Base-by-base conservation (phyloP, 2,797 vertebrate genomes). In the Stomatorhinus walkeri region DNA sequence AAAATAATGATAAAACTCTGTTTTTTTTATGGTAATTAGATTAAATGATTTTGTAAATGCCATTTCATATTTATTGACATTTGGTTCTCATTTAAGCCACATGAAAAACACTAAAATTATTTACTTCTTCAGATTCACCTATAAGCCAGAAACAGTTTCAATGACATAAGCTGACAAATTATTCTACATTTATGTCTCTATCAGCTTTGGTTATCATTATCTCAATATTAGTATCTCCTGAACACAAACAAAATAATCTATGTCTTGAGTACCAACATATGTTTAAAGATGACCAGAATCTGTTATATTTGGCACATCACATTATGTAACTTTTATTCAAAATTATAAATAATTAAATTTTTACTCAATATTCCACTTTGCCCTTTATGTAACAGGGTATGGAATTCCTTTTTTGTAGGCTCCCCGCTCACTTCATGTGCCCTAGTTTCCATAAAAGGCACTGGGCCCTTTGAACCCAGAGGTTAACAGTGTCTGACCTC, bases 401-500 rank as follows among this genome's bases (percentile, higher is more conserved):
- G 12, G 12, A 36, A 72, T 72, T 72, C 64, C 64, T 72, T 72
- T 72, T 72, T 6, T 12, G 28, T 32, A 3, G 2, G 28, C 46
- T 84, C 10, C 22, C 46, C 5, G 7, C 16, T 83, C 22, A 6
- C 79, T 48, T 83, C 79, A 24, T 49, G 19, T 84, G 43, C 46
- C 43, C 43, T 49, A 84, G 10, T 46, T 49, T 84, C 81, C n/a
- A 49, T 84, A 84, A 84, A 46, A 84, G 40, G 43, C 8, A 84
- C 24, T 24, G 46, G 40, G n/a, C 81, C 48, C 43, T 84, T 84
- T 84, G 43, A 46, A 84, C 43, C 48, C 81, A 49, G 46, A 84
- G 81, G 81, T 84, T 84, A 84, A 84, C 81, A 48, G 81, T 84
- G 43, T 46, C 46, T 46, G 81, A 84, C 81, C 81, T 84, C 81